Base-by-base conservation (phyloP, 2,797 vertebrate species). In the Danio choprae region DNA sequence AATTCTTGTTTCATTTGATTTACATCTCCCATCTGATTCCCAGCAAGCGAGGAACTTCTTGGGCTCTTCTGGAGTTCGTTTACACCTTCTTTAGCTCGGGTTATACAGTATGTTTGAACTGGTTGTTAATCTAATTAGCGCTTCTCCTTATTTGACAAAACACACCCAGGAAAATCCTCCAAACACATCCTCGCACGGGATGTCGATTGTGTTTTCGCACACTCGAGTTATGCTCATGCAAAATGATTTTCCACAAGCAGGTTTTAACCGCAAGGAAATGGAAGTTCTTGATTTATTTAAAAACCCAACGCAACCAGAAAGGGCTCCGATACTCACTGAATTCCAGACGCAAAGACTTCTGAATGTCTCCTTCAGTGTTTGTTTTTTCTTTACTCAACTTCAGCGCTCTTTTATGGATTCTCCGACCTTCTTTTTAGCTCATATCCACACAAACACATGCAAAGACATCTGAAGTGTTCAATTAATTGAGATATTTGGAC, bases 181-280 rank as follows among this genome's bases (percentile, higher is more conserved):
- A 20, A 43, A 58, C 83, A 43, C 81, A 68, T 15, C 73, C 18
- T 74, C 59, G 13, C 69, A 79, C 72, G n/a, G n/a, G n/a, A n/a
- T n/a, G n/a, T n/a, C n/a, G n/a, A 75, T 79, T 62, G 38, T 88
- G 50, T 86, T 58, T 84, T 84, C 5, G 43, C 74, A 86, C 81
- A 86, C 83, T 80, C 77, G 70, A 83, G 63, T 88, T 87, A 80
- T 75, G 70, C 88, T 74, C 69, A 78, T 72, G 69, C 63, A 74
- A 67, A 68, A 38, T 51, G 58, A 76, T 74, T 83, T 84, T 79
- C 75, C 71, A 69, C 55, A 73, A 71, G 71, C 78, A 56, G 75
- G 64, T 29, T 85, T 84, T 77, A 69, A 77, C 64, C 51, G 53
- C 50, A 29, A 80, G 44, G 50, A 51, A 56, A 51, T 55, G 55